These are phyloP conservation scores for Drosophila ananassae DNA, from an alignment of 1,140 invertebrate genomes.

Conservation along the genomic window DNA sequence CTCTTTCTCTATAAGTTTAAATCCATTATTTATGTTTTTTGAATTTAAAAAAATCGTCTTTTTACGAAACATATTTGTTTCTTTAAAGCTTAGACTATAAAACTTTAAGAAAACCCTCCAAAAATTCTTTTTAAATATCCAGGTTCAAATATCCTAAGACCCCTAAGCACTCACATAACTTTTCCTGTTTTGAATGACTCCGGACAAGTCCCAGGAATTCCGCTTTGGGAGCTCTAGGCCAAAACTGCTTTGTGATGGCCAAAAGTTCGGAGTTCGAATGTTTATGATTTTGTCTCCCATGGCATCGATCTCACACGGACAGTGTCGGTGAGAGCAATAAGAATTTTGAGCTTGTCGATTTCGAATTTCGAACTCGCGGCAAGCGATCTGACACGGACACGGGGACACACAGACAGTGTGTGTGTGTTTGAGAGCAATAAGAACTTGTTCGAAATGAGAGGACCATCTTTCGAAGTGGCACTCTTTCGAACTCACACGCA, in stretches of 20 bases:
- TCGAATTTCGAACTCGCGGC: constrained; percentile 8
- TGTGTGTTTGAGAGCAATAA: constrained; percentile 64
- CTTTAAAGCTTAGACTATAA: too few relatives aligned
- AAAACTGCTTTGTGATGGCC: constrained; percentile 4
- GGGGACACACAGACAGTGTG: constrained; percentile 49
- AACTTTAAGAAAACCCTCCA: too few relatives aligned
- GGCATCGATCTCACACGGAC: constrained; percentile 49
- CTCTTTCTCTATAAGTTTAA: too few relatives aligned
- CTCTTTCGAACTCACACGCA: constrained; percentile 70
- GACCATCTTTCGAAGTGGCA: constrained; percentile 43
- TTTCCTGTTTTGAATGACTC: background rate
- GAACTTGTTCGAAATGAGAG: constrained; percentile 59
- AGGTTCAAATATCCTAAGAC: too few relatives aligned
- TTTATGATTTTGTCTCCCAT: constrained; percentile 12
- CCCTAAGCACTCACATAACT: background rate
- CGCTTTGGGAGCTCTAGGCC: background rate
- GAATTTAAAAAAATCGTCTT: too few relatives aligned
- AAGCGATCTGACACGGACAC: constrained; percentile 33
- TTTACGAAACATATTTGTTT: too few relatives aligned
- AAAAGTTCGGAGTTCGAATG: constrained; percentile 34
- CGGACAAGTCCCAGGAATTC: background rate
- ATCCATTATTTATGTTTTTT: too few relatives aligned
- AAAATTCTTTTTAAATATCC: too few relatives aligned
- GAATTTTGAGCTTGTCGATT: constrained; percentile 9
- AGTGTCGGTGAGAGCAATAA: constrained; percentile 46